A percentile compares a stretch with the other conserved stretches of the same genome.
These are phyloP conservation scores for Chrysomallon squamiferum DNA, from an alignment of 1,140 invertebrate genomes.

Conservation along the genomic window DNA sequence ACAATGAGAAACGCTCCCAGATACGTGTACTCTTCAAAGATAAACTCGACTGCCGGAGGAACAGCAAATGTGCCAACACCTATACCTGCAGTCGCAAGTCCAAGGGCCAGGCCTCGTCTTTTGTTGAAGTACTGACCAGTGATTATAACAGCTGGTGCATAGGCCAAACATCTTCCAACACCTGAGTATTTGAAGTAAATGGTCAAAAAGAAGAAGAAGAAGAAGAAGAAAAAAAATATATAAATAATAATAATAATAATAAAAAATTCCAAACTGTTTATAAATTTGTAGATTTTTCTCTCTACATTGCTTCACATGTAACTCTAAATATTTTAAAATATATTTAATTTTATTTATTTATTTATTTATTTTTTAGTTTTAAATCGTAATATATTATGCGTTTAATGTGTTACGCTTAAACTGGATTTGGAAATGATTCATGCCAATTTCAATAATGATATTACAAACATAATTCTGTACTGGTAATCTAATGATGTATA, in stretches of 20 bases:
- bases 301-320: background rate
- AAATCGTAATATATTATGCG: no score
- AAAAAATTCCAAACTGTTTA: background rate
- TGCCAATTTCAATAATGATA: no score
- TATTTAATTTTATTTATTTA: no score
- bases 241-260: background rate
- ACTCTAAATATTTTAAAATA: no score
- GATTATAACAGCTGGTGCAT: slow-evolving; percentile 54
- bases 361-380: no score
- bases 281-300: background rate
- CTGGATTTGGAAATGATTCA: no score
- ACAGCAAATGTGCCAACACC: slow-evolving; percentile 58
- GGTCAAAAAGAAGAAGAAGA: background rate
- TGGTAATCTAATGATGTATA: no score
- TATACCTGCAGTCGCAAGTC: slow-evolving; percentile 57
- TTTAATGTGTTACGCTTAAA: no score
- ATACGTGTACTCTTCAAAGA: slow-evolving; percentile 36
- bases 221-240: background rate
- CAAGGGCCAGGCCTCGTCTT: slow-evolving; percentile 47
- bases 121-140: slow-evolving; percentile 55
- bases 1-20: slow-evolving; percentile 25
- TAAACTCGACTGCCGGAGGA: slow-evolving; percentile 51
- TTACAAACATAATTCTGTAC: no score
- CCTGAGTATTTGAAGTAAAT: slow-evolving; percentile 38
- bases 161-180: slow-evolving; percentile 53